A percentile compares a stretch with the other conserved stretches of the same genome.
Evolutionary conservation across 2,113 vertebrate species (phyloP).

Genomic region (Melozone crissalis): DNA sequence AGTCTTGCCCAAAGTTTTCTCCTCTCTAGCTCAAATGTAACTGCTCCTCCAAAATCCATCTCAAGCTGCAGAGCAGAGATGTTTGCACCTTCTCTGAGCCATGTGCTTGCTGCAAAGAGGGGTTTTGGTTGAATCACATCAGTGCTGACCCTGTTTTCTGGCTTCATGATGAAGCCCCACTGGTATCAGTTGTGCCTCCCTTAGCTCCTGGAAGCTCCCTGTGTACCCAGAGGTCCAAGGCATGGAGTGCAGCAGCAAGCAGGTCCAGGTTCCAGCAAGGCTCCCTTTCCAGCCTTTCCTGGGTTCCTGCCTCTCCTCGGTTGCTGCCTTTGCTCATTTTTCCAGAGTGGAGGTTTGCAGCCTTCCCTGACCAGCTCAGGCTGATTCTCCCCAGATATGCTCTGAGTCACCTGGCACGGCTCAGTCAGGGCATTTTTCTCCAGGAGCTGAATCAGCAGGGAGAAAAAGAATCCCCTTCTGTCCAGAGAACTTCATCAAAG

Average conservation of each 20-base stretch:
- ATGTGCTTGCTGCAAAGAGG: neutral
- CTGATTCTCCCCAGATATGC: neutral
- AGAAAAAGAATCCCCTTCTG: neutral
- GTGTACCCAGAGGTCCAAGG: neutral
- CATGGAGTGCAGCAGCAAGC: neutral
- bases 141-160: neutral
- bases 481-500: neutral
- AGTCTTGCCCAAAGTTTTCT: neutral
- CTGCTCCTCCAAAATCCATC: neutral
- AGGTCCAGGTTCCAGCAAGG: neutral
- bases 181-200: neutral
- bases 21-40: neutral
- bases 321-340: neutral
- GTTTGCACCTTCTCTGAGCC: neutral
- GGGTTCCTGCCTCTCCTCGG: neutral
- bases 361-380: neutral
- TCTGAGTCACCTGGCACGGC: constrained; percentile 38
- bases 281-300: neutral
- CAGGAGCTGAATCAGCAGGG: constrained; percentile 50
- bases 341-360: neutral
- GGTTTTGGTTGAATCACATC: neutral
- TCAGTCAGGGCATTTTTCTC: constrained; percentile 22
- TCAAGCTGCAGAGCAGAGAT: neutral
- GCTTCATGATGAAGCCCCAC: neutral
- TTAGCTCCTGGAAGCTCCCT: neutral